Conservation (phyloP, 2,113 vertebrate genomes). For the Pungitius pungitius region DNA sequence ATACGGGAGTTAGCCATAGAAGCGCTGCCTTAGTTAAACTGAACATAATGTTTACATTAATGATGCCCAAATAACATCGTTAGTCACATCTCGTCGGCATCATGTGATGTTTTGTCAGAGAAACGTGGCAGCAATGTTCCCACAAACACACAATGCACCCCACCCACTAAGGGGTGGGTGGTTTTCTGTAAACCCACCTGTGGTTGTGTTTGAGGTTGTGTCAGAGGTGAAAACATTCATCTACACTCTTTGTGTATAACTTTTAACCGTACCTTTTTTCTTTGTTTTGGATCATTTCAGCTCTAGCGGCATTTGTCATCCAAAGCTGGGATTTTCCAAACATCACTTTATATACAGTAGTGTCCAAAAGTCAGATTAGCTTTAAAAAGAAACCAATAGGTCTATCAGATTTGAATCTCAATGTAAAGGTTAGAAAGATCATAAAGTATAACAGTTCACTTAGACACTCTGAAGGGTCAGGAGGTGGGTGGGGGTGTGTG, state of each 20-base stretch:
- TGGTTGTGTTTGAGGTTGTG: neutral
- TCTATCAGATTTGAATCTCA: constrained; percentile 19
- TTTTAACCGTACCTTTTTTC: neutral
- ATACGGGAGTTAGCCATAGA: neutral
- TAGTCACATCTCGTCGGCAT: neutral
- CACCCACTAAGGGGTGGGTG: neutral
- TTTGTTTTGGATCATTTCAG: neutral
- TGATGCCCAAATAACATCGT: neutral
- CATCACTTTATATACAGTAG: constrained; percentile 2
- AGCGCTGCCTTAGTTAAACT: neutral
- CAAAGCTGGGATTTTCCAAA: neutral
- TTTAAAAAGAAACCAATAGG: neutral
- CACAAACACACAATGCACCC: neutral
- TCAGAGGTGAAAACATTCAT: neutral
- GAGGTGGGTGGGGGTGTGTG: neutral
- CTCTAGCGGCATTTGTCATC: constrained; percentile 18
- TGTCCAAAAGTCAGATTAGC: constrained; percentile 24
- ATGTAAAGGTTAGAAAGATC: constrained; percentile 73
- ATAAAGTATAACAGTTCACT: constrained; percentile 73
- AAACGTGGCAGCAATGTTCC: neutral
- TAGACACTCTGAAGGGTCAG: constrained; percentile 57
- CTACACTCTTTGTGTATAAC: neutral
- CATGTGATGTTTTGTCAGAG: neutral
- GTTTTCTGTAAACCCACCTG: neutral
- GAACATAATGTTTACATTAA: too few relatives aligned